Evolutionary conservation across 2,113 vertebrate genomes (phyloP).

Genomic region (Epinephelus fuscoguttatus): DNA sequence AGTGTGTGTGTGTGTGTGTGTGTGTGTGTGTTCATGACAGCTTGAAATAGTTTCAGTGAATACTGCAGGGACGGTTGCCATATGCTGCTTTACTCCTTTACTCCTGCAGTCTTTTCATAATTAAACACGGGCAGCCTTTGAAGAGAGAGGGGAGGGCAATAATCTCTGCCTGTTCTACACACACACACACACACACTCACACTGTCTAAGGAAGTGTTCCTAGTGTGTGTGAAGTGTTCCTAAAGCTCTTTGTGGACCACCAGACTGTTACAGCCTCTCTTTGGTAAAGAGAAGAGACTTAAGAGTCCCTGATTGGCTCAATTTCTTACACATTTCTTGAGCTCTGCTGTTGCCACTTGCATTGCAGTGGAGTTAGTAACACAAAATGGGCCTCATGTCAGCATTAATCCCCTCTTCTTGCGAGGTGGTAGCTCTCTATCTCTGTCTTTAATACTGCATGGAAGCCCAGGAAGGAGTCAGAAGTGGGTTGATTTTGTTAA

Average conservation of each 20-base stretch:
- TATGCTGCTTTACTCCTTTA: slow-evolving; percentile 12
- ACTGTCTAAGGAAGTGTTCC: neutral
- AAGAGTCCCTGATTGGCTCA: neutral
- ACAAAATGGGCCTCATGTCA: neutral
- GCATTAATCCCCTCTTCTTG: neutral
- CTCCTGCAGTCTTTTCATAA: slow-evolving; percentile 8
- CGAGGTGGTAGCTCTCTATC: neutral
- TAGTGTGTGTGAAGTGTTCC: neutral
- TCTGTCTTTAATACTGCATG: neutral
- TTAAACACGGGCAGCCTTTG: slow-evolving; percentile 6
- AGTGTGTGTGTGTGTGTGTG: neutral
- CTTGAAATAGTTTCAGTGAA: slow-evolving; percentile 20
- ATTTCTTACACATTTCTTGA: neutral
- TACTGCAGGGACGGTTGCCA: slow-evolving; percentile 15
- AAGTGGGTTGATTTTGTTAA: neutral
- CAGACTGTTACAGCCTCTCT: neutral
- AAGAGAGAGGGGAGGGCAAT: neutral
- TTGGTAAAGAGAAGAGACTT: neutral
- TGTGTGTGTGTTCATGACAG: neutral
- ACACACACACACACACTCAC: neutral
- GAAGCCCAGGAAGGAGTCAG: neutral
- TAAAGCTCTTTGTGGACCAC: neutral
- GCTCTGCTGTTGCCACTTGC: neutral
- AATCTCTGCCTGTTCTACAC: neutral
- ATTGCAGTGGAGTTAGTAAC: neutral